A percentile compares a stretch with the other conserved stretches of the same genome.
Conservation (phyloP, 2,888 invertebrate genomes). For the Aphidoletes aphidimyza region DNA sequence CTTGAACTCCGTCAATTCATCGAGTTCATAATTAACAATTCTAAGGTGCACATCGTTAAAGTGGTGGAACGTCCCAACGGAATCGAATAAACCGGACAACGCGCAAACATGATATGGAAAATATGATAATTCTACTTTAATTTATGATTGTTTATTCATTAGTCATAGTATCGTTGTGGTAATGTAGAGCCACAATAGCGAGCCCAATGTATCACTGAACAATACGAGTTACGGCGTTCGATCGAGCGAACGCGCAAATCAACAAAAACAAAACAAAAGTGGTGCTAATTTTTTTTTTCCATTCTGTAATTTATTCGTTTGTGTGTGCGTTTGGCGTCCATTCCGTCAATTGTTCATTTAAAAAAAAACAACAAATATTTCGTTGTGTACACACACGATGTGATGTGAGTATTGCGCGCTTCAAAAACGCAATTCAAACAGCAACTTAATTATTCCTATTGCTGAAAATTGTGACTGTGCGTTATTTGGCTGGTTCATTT, state of each 20-base stretch:
- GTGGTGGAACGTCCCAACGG: background rate
- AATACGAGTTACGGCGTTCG: too few species aligned
- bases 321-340: background rate
- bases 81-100: conserved; percentile 23
- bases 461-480: conserved; percentile 35
- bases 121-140: conserved; percentile 38
- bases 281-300: background rate
- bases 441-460: conserved; percentile 24
- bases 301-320: background rate
- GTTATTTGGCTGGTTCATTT: background rate
- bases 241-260: too few species aligned
- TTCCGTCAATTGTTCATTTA: conserved; percentile 6
- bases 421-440: background rate
- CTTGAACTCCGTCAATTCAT: too few species aligned
- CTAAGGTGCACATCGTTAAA: background rate
- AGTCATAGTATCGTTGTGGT: conserved; percentile 16
- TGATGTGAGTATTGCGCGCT: background rate
- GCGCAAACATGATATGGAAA: conserved; percentile 34
- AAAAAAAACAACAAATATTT: too few species aligned
- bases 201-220: background rate
- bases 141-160: conserved; percentile 44
- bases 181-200: background rate
- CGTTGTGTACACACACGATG: too few species aligned
- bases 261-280: background rate
- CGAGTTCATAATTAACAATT: background rate